These are phyloP conservation scores for Blastobasis adustella DNA, from an alignment of 2,888 invertebrate genomes.

Conservation along the genomic window DNA sequence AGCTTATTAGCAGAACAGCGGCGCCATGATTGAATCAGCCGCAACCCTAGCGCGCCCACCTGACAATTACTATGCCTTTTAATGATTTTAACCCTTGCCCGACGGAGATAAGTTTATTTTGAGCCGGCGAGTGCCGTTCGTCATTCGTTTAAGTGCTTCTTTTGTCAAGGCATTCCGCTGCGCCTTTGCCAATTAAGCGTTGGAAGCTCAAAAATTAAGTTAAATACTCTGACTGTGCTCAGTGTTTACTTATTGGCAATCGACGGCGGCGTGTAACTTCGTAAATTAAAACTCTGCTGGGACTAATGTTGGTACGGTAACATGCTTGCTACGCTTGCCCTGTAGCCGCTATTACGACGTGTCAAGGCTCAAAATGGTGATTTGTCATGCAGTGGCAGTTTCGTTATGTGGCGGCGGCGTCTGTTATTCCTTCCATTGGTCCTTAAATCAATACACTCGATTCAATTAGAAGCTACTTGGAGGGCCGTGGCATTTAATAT, in stretches of 20 bases:
- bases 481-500: too few relatives aligned
- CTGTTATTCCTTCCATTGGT: slow-evolving; percentile 10
- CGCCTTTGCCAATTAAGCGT: slow-evolving; percentile 65
- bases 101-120: slow-evolving; percentile 71
- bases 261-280: slow-evolving; percentile 52
- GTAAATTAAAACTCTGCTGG: slow-evolving; percentile 48
- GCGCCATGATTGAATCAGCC: slow-evolving; percentile 63
- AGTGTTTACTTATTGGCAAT: slow-evolving; percentile 67
- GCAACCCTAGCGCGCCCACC: slow-evolving; percentile 50
- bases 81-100: slow-evolving; percentile 72
- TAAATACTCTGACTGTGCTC: slow-evolving; percentile 64
- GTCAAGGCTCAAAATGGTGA: too few relatives aligned
- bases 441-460: slow-evolving; percentile 11
- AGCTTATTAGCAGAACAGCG: slow-evolving; percentile 50
- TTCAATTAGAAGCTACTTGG: neutral
- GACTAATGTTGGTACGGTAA: slow-evolving; percentile 28
- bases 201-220: slow-evolving; percentile 74
- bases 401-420: slow-evolving; percentile 16
- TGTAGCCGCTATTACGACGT: too few relatives aligned
- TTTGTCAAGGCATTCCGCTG: slow-evolving; percentile 67
- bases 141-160: slow-evolving; percentile 70
- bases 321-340: too few relatives aligned
- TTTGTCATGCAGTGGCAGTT: slow-evolving; percentile 11
- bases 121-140: slow-evolving; percentile 62
- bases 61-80: slow-evolving; percentile 56